Conservation (phyloP, 2,888 invertebrate species). For the Notocelia uddmanniana region DNA sequence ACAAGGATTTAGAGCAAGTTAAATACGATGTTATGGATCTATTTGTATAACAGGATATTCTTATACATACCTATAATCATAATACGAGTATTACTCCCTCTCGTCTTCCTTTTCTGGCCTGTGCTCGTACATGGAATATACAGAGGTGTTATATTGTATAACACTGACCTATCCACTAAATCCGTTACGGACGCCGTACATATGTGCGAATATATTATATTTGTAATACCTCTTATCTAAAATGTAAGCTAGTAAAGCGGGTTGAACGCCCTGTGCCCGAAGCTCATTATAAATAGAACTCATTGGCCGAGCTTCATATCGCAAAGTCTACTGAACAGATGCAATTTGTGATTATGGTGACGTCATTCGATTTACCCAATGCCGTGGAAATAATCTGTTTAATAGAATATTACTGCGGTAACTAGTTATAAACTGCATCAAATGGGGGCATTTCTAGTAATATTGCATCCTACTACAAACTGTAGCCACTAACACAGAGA, state of each 20-base stretch:
- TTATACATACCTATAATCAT: too few species aligned
- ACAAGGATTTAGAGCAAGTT: too few species aligned
- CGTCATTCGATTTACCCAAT: conserved; percentile 12
- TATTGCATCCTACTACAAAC: not conserved
- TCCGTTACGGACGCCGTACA: not conserved
- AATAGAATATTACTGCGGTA: not conserved
- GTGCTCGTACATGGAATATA: too few species aligned
- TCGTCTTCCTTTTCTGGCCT: too few species aligned
- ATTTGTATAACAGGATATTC: too few species aligned
- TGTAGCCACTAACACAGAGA: too few species aligned
- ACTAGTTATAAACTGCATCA: too few species aligned
- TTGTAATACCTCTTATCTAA: not conserved
- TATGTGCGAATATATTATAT: not conserved
- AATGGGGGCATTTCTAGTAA: too few species aligned
- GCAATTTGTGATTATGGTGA: conserved; percentile 26
- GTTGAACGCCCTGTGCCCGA: conserved; percentile 33
- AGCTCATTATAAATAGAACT: conserved; percentile 43
- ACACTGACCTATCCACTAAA: not conserved
- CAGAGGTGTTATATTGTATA: too few species aligned
- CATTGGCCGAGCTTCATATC: conserved; percentile 34
- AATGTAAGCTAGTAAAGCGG: conserved; percentile 22
- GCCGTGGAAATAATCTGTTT: not conserved
- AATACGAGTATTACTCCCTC: too few species aligned
- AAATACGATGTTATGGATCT: too few species aligned
- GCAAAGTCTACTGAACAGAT: conserved; percentile 26